phyloP scores from a whole-genome alignment of 2,113 vertebrate genomes.

The Epinephelus lanceolatus region DNA sequence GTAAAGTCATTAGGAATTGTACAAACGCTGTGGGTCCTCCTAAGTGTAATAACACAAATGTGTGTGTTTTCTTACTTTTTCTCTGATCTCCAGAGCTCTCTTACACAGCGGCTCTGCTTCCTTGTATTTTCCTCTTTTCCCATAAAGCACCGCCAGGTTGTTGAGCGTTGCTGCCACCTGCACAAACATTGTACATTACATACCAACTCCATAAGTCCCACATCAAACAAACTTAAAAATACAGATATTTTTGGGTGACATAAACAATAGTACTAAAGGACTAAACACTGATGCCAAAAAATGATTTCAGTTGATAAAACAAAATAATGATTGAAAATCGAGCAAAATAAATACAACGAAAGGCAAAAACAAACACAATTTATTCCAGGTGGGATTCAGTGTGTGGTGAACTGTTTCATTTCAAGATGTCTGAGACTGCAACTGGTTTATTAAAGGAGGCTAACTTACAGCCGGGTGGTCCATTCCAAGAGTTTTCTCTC shows the following conservation, averaged over 20 bases:
- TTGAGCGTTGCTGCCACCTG: slow-evolving; percentile 93
- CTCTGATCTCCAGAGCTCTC: slow-evolving; percentile 91
- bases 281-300: neutral
- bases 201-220: neutral
- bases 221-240: neutral
- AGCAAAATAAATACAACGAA: neutral
- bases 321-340: neutral
- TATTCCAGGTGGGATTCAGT: neutral
- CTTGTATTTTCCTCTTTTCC: slow-evolving; percentile 90
- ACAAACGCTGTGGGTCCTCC: too few relatives aligned
- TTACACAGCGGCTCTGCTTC: slow-evolving; percentile 93
- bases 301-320: neutral
- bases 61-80: slow-evolving; percentile 83
- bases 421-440: too few relatives aligned
- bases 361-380: neutral
- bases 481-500: slow-evolving; percentile 89
- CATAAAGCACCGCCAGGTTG: slow-evolving; percentile 91
- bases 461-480: slow-evolving; percentile 89
- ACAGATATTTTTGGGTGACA: neutral
- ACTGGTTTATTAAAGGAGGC: neutral
- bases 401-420: neutral
- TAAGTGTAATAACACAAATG: neutral
- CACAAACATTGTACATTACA: neutral
- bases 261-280: neutral
- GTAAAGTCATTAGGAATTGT: neutral